Conservation (phyloP, 2,113 vertebrate species). For the Vulpes lagopus region DNA sequence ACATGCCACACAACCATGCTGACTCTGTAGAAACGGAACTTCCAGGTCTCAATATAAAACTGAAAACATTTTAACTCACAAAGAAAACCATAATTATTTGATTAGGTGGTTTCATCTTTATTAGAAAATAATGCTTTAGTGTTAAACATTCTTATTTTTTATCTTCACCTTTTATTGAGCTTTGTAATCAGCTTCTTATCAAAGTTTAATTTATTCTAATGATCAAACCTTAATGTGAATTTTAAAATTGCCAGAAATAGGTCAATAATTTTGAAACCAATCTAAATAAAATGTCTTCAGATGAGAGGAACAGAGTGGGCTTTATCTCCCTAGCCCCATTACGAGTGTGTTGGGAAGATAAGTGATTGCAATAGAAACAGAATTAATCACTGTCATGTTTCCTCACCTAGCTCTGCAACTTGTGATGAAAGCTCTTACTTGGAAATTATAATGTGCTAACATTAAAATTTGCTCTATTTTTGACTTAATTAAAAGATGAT, state of each 20-base stretch:
- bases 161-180: not conserved
- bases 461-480: not conserved
- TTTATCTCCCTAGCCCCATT: slow-evolving; percentile 2
- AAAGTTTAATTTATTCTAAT: slow-evolving; percentile 71
- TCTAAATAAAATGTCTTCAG: slow-evolving; percentile 60
- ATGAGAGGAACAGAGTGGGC: not conserved
- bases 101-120: slow-evolving; percentile 67
- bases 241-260: slow-evolving; percentile 69
- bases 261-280: slow-evolving; percentile 63
- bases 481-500: slow-evolving; percentile 11
- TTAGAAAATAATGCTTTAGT: slow-evolving; percentile 68
- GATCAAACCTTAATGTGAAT: slow-evolving; percentile 72
- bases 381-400: slow-evolving; percentile 51
- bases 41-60: slow-evolving; percentile 60
- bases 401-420: not conserved
- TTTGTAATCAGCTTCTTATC: slow-evolving; percentile 54
- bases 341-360: slow-evolving; percentile 8
- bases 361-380: slow-evolving; percentile 29
- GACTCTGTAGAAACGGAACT: slow-evolving; percentile 56
- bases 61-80: slow-evolving; percentile 58
- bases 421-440: not conserved
- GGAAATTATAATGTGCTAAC: not conserved
- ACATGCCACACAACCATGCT: not conserved
- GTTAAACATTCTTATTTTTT: slow-evolving; percentile 53
- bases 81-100: slow-evolving; percentile 60